Conservation (phyloP, 2,888 invertebrate species). For the Scrobipalpa costella region DNA sequence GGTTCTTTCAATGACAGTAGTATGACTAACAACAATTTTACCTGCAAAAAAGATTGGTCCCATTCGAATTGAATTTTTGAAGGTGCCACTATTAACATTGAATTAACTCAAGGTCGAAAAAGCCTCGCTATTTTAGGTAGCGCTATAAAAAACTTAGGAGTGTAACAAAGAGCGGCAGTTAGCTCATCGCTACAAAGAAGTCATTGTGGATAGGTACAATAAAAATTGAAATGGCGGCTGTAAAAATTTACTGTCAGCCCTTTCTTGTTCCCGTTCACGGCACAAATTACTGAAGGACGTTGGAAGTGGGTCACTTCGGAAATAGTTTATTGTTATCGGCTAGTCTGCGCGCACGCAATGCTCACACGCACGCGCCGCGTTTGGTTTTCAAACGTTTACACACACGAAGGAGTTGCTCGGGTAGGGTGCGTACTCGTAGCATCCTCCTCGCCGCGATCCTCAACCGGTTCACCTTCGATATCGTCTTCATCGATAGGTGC, state of each 20-base stretch:
- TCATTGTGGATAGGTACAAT: slow-evolving; percentile 54
- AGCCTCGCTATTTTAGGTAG: slow-evolving; percentile 44
- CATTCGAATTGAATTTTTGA: slow-evolving; percentile 36
- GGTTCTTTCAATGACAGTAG: slow-evolving; percentile 45
- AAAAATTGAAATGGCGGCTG: slow-evolving; percentile 60
- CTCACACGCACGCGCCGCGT: slow-evolving; percentile 64
- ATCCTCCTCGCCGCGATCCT: slow-evolving; percentile 63
- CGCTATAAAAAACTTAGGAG: slow-evolving; percentile 30
- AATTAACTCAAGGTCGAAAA: slow-evolving; percentile 52
- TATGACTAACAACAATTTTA: slow-evolving; percentile 36
- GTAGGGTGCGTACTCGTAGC: slow-evolving; percentile 70
- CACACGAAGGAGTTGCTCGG: slow-evolving; percentile 59
- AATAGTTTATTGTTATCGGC: slow-evolving; percentile 82
- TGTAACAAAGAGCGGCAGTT: slow-evolving; percentile 52
- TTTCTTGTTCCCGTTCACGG: slow-evolving; percentile 79
- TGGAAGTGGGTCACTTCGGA: slow-evolving; percentile 80
- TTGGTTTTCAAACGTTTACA: slow-evolving; percentile 70
- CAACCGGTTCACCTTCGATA: slow-evolving; percentile 68
- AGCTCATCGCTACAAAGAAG: slow-evolving; percentile 52
- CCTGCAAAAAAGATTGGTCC: slow-evolving; percentile 38
- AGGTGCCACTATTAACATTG: slow-evolving; percentile 42
- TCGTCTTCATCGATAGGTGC: slow-evolving; percentile 49
- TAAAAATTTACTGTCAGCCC: slow-evolving; percentile 70
- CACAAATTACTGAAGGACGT: slow-evolving; percentile 80
- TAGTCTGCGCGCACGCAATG: slow-evolving; percentile 74